Evolutionary conservation across 2,797 vertebrate species (phyloP).

Genomic region (Chelon labrosus): DNA sequence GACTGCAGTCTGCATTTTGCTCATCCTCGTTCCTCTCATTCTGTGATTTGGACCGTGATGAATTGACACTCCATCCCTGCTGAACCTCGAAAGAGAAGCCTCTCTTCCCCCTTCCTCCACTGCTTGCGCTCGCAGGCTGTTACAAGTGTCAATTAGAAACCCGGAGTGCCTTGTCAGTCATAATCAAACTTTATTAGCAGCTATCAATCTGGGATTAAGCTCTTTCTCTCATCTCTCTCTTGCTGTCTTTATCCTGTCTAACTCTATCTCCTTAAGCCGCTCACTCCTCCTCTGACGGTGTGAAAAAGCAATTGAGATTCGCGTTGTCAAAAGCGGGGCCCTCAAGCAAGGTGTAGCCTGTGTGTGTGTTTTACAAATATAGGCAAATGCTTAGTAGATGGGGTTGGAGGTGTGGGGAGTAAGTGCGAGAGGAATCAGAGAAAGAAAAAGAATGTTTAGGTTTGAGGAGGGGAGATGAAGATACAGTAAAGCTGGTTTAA

Average conservation of each 20-base stretch:
- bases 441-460: conserved; percentile 1
- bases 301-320: conserved; percentile 49
- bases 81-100: conserved; percentile 35
- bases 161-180: conserved; percentile 70
- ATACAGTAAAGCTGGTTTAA: conserved; percentile 43
- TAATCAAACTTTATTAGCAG: conserved; percentile 74
- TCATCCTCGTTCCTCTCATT: conserved; percentile 9
- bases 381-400: conserved; percentile 12
- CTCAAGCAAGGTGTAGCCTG: conserved; percentile 35
- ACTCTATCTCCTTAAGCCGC: conserved; percentile 41
- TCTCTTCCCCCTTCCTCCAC: conserved; percentile 15
- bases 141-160: conserved; percentile 66
- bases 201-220: conserved; percentile 64
- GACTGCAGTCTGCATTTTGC: conserved; percentile 9
- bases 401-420: background rate
- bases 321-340: conserved; percentile 34
- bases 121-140: conserved; percentile 42
- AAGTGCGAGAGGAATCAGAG: conserved; percentile 10
- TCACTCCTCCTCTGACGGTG: conserved; percentile 39
- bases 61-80: conserved; percentile 17
- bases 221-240: conserved; percentile 41
- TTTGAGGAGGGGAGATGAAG: conserved; percentile 15
- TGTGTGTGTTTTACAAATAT: conserved; percentile 14
- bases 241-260: conserved; percentile 44
- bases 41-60: conserved; percentile 34